Conservation (phyloP, 2,888 invertebrate genomes). For the Argyra leucocephala region DNA sequence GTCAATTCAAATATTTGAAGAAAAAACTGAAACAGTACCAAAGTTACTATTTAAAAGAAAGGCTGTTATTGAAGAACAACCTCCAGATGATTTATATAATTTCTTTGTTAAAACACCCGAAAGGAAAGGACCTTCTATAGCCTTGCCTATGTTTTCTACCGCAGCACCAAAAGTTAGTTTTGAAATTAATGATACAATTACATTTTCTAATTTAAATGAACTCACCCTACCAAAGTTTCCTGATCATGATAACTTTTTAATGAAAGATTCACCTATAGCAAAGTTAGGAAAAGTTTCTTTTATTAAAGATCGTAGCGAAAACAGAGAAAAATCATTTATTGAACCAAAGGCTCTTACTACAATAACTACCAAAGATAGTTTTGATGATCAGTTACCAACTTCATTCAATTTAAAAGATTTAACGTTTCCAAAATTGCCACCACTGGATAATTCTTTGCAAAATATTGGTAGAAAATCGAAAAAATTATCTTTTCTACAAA, state of each 20-base stretch:
- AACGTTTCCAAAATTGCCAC: conserved; percentile 11
- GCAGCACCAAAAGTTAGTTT: not conserved
- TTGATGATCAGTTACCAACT: not conserved
- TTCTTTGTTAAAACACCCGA: conserved; percentile 20
- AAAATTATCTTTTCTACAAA: no score
- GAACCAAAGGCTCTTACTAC: not conserved
- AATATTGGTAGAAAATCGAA: no score
- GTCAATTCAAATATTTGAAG: conserved; percentile 30
- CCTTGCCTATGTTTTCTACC: no score
- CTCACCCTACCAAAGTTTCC: conserved; percentile 11
- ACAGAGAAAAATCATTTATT: not conserved
- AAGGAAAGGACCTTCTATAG: not conserved
- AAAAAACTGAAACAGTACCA: conserved; percentile 37
- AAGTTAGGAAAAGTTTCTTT: conserved; percentile 8
- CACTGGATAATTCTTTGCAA: no score
- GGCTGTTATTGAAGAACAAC: not conserved
- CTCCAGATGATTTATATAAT: conserved; percentile 28
- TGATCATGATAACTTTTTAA: conserved; percentile 17
- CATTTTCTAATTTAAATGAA: conserved; percentile 12
- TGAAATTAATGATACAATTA: conserved; percentile 14
- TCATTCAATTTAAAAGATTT: not conserved
- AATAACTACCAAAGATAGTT: not conserved
- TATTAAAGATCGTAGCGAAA: not conserved
- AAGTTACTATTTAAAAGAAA: conserved; percentile 23
- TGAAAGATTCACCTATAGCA: conserved; percentile 19